Percentiles rank a stretch among this genome's conserved stretches.
phyloP scores from a whole-genome alignment of 2,113 vertebrate species.

The Antechinus stuartii region DNA sequence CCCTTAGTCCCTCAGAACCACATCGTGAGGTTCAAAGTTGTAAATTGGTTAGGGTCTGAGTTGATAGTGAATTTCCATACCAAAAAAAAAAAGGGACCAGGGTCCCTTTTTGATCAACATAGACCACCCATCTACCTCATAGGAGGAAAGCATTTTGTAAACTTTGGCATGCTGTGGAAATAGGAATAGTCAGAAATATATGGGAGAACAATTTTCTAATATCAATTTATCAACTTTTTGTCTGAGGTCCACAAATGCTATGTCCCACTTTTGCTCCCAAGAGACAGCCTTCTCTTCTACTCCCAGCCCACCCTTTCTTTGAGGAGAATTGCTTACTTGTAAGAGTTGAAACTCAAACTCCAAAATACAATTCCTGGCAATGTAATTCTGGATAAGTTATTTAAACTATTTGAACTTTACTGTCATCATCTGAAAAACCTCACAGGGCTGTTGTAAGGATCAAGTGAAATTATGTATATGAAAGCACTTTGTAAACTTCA shows the following conservation, averaged over 20 bases:
- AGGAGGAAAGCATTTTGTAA: background rate
- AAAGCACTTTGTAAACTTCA: background rate
- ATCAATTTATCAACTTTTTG: background rate
- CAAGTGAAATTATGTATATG: background rate
- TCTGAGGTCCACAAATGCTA: background rate
- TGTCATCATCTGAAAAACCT: background rate
- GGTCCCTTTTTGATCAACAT: background rate
- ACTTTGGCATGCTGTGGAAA: background rate
- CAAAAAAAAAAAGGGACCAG: background rate
- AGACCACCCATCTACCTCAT: background rate
- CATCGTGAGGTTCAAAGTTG: background rate
- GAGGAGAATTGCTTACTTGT: background rate
- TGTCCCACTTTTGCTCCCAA: background rate
- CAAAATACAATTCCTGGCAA: background rate
- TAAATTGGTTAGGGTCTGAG: background rate
- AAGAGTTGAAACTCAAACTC: background rate
- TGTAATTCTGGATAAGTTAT: background rate
- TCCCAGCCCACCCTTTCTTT: background rate
- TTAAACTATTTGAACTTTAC: background rate
- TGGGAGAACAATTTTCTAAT: background rate
- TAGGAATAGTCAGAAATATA: background rate
- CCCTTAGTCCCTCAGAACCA: background rate
- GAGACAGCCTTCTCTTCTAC: background rate
- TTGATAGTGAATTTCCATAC: background rate
- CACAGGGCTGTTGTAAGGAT: background rate